Base-by-base conservation (phyloP, 2,113 vertebrate species). In the Xyrauchen texanus region DNA sequence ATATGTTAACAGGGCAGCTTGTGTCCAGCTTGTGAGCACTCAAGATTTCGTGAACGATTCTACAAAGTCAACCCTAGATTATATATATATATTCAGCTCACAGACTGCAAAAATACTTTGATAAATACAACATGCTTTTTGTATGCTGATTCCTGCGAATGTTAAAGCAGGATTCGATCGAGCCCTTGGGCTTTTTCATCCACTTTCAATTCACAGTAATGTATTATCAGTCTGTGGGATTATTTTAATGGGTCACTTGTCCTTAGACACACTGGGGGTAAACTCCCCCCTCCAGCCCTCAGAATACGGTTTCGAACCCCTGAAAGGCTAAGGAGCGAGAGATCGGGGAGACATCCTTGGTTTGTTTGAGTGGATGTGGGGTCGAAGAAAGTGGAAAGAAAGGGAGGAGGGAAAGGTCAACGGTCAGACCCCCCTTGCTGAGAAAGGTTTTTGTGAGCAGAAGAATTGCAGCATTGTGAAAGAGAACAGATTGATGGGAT, bases 401-500 rank as follows among this genome's bases (percentile, higher is more conserved):
- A 77, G 69, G 77, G 77, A 78, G 80, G 84, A 71, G 79, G 76
- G 77, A 11, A 0, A 53, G 88, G 89, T 88, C 86, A 89, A 68
- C 88, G 91, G 90, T 91, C 84, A 83, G 61, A 3, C 61, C 4
- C 81, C 70, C 79, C 84, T 63, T 68, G 77, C 77, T 83, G 47
- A 84, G 81, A 83, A 55, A 68, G 81, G 86, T 87, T 88, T 75
- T 82, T 82, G 86, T 79, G 60, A 71, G 81, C 71, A 84, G 84
- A 87, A 88, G 85, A 91, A 89, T 86, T 76, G 86, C 77, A 53
- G 76, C 57, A 64, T 80, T 89, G 87, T 89, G 76, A 82, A 78
- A 68, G 85, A 82, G 81, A 86, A 82, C 49, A 77, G 55, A 66
- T 60, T 6, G 72, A 66, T 81, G 77, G 57, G 77, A 58, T 66